A percentile compares a stretch with the other conserved stretches of the same genome.
phyloP scores from a whole-genome alignment of 2,888 invertebrate genomes.

The Acleris emargana region DNA sequence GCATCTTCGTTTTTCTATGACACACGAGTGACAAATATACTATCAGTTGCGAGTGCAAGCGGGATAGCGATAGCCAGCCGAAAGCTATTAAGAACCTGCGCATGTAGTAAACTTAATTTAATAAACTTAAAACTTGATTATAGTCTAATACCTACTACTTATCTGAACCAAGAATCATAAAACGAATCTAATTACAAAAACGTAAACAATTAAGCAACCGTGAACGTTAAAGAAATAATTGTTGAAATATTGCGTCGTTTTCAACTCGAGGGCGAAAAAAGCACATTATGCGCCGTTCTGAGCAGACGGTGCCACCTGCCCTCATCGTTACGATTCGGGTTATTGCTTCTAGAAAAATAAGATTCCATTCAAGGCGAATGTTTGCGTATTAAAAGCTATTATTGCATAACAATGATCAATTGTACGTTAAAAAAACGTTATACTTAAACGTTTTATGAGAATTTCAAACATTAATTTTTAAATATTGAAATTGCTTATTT shows the following conservation, averaged over 20 bases:
- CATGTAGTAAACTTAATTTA: no score
- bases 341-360: conserved; percentile 61
- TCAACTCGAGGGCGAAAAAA: conserved; percentile 61
- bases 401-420: conserved; percentile 24
- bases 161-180: not conserved
- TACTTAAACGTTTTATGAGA: no score
- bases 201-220: conserved; percentile 31
- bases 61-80: no score
- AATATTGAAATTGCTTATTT: no score
- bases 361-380: conserved; percentile 41
- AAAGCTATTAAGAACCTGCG: no score
- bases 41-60: no score
- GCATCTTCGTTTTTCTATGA: no score
- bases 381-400: conserved; percentile 28
- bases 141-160: no score
- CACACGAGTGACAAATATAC: no score
- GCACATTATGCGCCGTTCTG: conserved; percentile 69
- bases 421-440: conserved; percentile 9
- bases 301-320: conserved; percentile 67
- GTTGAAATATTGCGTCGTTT: conserved; percentile 45
- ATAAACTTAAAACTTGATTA: no score
- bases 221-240: conserved; percentile 36
- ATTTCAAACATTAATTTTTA: no score
- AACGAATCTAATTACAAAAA: conserved; percentile 4
- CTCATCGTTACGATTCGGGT: conserved; percentile 60